Base-by-base conservation (phyloP, 2,797 vertebrate species). In the Leuciscus waleckii region DNA sequence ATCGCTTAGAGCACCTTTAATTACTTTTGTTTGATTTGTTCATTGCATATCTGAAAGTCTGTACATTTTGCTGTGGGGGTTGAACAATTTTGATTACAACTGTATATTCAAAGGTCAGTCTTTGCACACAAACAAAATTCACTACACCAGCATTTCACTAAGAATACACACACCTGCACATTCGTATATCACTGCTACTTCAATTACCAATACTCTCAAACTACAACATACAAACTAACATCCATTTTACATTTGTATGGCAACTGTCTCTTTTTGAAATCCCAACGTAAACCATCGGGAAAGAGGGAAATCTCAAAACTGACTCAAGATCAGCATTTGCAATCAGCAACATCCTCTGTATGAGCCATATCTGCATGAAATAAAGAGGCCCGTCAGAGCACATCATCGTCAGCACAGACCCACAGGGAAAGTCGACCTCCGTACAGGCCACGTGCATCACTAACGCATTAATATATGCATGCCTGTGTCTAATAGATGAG, bases 321-420 rank as follows among this genome's bases (percentile, higher is more conserved):
- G 61, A 78, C 19, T 56, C 23, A n/a, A 81, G 26, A 63, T 54
- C 77, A 73, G 65, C 32, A 3, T 76, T 49, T 74, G 43, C 8
- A 35, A 7, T 65, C 26, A 35, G 68, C 35, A 43, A 86, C 39
- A 49, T 61, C 29, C n/a, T 49, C 29, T n/a, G 43, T 26, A 87
- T 87, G 8, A 49, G 65, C 87, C 49, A 83, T 89, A 85, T 88
- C 58, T 89, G 79, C 90, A 91, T 92, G 43, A 91, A 90, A 91
- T 91, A 91, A 87, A 91, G 84, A 67, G 87, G 37, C 80, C 87
- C 91, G 90, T 93, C 91, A 87, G 83, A 84, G 76, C 87, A 70
- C 83, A 92, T 93, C 90, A 90, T 82, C 39, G 5, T 94, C 90
- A 89, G 79, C 58, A 71, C 71, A 43, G 61, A 86, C 82, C 91